Evolutionary conservation across 2,888 invertebrate species (phyloP).

Genomic region (Diadromus collaris): DNA sequence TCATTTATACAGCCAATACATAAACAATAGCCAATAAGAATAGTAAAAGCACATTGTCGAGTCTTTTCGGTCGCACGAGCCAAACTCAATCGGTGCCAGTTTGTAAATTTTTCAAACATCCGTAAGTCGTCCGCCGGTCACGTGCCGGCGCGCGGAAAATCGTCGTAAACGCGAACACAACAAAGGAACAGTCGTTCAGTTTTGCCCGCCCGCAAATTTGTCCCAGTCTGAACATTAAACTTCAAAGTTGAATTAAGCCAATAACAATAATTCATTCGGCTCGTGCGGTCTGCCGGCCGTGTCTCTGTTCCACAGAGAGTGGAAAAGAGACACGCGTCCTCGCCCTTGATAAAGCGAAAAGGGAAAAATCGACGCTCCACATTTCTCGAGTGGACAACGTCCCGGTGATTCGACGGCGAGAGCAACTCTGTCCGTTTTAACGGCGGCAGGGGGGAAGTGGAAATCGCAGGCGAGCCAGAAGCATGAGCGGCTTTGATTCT

Average conservation of each 20-base stretch:
- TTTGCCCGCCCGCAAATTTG: slow-evolving; percentile 73
- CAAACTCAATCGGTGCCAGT: slow-evolving; percentile 4
- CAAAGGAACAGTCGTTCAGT: slow-evolving; percentile 58
- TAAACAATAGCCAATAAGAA: too few species aligned
- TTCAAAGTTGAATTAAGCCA: slow-evolving; percentile 75
- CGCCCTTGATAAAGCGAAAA: slow-evolving; percentile 8
- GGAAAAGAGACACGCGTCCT: slow-evolving; percentile 27
- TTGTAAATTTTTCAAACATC: slow-evolving; percentile 2
- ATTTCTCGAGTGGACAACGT: slow-evolving; percentile 56
- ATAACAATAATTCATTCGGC: slow-evolving; percentile 78
- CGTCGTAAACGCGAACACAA: slow-evolving; percentile 8
- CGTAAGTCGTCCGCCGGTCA: slow-evolving; percentile 67
- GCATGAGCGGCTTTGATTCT: slow-evolving; percentile 55
- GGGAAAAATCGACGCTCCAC: slow-evolving; percentile 51
- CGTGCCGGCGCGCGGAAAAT: slow-evolving; percentile 63
- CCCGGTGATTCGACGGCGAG: slow-evolving; percentile 28
- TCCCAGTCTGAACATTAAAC: slow-evolving; percentile 67
- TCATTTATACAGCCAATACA: too few species aligned
- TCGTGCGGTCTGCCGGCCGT: slow-evolving; percentile 50
- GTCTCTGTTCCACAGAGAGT: slow-evolving; percentile 41
- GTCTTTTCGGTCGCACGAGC: background rate
- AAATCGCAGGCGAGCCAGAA: slow-evolving; percentile 48
- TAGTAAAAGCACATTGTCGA: background rate
- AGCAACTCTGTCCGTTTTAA: slow-evolving; percentile 45
- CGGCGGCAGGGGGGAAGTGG: slow-evolving; percentile 1